These are phyloP conservation scores for Malurus cyaneus DNA, from an alignment of 2,113 vertebrate genomes.

Conservation along the genomic window DNA sequence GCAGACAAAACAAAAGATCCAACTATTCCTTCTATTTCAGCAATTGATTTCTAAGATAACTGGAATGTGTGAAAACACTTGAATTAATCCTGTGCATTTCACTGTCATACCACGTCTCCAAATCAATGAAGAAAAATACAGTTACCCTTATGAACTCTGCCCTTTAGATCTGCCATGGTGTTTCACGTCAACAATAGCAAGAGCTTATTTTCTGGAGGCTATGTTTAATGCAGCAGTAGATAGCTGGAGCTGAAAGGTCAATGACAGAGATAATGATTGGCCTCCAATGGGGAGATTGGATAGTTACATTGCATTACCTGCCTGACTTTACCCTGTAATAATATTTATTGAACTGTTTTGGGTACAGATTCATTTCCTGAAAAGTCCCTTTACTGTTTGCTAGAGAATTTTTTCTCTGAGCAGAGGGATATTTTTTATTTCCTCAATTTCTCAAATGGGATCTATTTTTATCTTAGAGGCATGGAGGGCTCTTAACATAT, in stretches of 20 bases:
- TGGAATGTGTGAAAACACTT: neutral
- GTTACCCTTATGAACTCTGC: neutral
- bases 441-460: neutral
- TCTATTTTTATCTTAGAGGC: neutral
- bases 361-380: neutral
- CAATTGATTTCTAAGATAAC: neutral
- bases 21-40: neutral
- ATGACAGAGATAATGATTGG: neutral
- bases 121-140: neutral
- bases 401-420: neutral
- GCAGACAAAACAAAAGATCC: neutral
- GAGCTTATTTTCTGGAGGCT: neutral
- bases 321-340: neutral
- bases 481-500: neutral
- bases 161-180: neutral
- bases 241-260: constrained; percentile 4
- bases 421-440: neutral
- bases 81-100: neutral
- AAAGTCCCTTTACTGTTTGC: neutral
- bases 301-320: neutral
- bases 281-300: neutral
- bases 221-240: neutral
- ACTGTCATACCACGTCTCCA: neutral
- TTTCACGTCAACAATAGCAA: neutral
- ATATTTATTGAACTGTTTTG: neutral